phyloP scores from a whole-genome alignment of 2,797 vertebrate species.

The Poecilia picta region DNA sequence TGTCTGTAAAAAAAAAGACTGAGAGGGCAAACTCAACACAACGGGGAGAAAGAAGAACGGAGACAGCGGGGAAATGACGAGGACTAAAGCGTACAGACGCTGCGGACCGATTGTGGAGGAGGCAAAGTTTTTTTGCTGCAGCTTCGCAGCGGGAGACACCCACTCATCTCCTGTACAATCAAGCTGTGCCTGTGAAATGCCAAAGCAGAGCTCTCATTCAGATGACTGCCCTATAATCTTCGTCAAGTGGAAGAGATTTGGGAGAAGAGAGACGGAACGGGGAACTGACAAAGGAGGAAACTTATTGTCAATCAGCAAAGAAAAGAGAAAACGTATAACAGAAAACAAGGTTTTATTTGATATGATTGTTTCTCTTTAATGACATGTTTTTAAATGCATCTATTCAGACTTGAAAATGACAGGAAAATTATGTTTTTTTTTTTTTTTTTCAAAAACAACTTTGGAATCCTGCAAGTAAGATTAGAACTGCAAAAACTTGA shows the following conservation, averaged over 20 bases:
- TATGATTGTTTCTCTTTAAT: neutral
- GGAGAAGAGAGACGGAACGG: conserved; percentile 21
- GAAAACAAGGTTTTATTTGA: neutral
- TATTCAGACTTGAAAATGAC: neutral
- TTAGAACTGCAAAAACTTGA: neutral
- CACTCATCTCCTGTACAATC: conserved; percentile 63
- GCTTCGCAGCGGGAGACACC: conserved; percentile 58
- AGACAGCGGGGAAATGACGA: conserved; percentile 2
- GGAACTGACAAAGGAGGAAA: conserved; percentile 15
- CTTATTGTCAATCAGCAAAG: conserved; percentile 34
- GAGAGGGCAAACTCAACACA: conserved; percentile 10
- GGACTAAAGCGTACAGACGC: conserved; percentile 3
- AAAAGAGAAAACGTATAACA: conserved; percentile 1
- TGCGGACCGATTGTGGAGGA: conserved; percentile 36
- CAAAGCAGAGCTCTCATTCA: conserved; percentile 28
- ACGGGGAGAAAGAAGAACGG: neutral
- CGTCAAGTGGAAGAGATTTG: conserved; percentile 40
- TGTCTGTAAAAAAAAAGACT: conserved; percentile 25
- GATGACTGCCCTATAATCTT: conserved; percentile 53
- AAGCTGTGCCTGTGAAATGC: conserved; percentile 53
- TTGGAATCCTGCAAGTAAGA: neutral
- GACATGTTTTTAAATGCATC: neutral
- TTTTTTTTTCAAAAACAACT: neutral
- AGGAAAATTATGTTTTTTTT: neutral
- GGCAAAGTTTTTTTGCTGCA: conserved; percentile 26